Evolutionary conservation across 2,113 vertebrate genomes (phyloP).

Genomic region (Setophaga kirtlandii): DNA sequence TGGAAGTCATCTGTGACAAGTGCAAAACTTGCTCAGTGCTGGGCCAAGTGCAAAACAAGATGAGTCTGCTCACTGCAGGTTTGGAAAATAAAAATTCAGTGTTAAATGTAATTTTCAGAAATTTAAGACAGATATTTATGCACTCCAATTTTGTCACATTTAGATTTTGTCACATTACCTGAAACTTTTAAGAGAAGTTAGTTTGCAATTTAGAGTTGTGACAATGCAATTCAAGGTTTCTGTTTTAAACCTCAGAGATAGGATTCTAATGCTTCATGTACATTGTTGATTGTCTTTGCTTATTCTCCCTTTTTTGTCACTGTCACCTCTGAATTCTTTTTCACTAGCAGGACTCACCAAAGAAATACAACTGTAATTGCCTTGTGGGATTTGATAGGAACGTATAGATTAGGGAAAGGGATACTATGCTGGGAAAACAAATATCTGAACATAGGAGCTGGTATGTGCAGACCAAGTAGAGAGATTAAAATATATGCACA

Average conservation of each 20-base stretch:
- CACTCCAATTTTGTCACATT: background rate
- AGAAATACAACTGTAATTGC: background rate
- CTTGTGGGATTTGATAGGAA: background rate
- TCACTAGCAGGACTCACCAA: background rate
- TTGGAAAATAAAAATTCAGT: background rate
- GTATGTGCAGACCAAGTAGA: background rate
- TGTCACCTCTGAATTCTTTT: background rate
- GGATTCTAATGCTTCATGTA: background rate
- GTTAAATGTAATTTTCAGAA: background rate
- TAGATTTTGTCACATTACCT: background rate
- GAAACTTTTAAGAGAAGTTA: background rate
- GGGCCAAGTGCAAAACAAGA: background rate
- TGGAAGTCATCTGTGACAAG: background rate
- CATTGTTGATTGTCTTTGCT: background rate
- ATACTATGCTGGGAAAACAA: background rate
- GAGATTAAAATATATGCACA: background rate
- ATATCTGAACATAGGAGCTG: background rate
- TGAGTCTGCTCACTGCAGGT: background rate
- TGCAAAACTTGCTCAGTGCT: background rate
- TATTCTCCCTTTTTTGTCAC: background rate
- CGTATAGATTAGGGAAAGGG: background rate
- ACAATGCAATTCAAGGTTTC: background rate
- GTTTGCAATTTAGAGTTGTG: background rate
- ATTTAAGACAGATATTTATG: background rate
- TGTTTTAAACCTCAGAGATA: background rate